These are phyloP conservation scores for Phengaris alcon DNA, from an alignment of 2,888 invertebrate genomes.

Conservation along the genomic window DNA sequence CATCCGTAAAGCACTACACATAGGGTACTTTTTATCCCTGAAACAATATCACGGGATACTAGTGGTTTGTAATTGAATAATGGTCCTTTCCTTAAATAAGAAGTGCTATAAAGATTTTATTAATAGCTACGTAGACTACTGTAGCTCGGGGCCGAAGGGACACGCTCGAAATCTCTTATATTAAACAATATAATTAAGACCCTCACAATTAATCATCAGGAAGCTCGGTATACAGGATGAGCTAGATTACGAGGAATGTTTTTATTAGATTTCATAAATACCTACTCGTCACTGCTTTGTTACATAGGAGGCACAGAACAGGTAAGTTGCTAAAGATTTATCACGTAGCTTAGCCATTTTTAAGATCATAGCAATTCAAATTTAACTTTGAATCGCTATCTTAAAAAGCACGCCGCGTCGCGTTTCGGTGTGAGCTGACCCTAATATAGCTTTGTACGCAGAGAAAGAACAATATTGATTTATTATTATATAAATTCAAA, in stretches of 20 bases:
- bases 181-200: constrained; percentile 28
- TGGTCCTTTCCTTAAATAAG: neutral
- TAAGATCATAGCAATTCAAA: too few species aligned
- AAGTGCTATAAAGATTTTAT: constrained; percentile 15
- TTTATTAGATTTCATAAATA: constrained; percentile 10
- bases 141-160: constrained; percentile 7
- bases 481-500: too few species aligned
- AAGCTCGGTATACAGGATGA: constrained; percentile 1
- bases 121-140: neutral
- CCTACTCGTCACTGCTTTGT: neutral
- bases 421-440: too few species aligned
- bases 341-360: too few species aligned
- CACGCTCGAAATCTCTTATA: constrained; percentile 9
- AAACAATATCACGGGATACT: too few species aligned
- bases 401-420: too few species aligned
- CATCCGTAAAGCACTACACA: too few species aligned
- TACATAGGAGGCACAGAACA: neutral
- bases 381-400: too few species aligned
- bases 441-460: too few species aligned
- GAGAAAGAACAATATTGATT: too few species aligned
- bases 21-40: too few species aligned
- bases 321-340: neutral
- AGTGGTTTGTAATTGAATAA: neutral
- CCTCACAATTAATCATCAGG: constrained; percentile 26
- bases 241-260: constrained; percentile 12